phyloP scores from a whole-genome alignment of 2,113 vertebrate genomes.

The Drymodes brunneopygia region DNA sequence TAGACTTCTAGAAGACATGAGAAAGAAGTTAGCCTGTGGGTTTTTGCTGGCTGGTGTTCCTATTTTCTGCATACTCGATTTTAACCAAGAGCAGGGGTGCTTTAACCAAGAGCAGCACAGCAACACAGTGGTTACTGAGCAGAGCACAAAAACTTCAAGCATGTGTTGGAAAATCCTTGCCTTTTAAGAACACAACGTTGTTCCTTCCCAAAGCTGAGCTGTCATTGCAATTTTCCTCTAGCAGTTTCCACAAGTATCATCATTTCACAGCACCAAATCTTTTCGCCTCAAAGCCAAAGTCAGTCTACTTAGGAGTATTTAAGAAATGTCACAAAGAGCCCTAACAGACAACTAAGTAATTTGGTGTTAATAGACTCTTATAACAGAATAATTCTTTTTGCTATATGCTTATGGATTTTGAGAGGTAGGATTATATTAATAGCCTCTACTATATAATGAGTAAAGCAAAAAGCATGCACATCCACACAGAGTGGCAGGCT shows the following conservation, averaged over 20 bases:
- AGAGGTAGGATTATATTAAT: conserved; percentile 30
- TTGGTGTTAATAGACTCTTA: neutral
- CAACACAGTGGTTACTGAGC: neutral
- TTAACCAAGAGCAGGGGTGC: neutral
- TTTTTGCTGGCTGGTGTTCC: neutral
- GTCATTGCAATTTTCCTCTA: neutral
- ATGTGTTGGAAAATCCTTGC: neutral
- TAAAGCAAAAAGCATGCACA: neutral
- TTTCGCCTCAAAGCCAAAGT: neutral
- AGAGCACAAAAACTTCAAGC: neutral
- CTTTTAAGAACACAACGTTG: neutral
- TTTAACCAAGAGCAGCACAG: neutral
- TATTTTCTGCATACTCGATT: neutral
- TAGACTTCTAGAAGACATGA: neutral
- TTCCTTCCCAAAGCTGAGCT: neutral
- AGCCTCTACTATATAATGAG: neutral
- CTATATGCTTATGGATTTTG: neutral
- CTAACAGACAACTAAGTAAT: neutral
- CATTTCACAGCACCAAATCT: neutral
- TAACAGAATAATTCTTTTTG: neutral
- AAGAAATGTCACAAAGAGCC: neutral
- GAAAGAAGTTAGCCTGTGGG: neutral
- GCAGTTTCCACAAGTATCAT: neutral
- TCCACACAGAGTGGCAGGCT: neutral
- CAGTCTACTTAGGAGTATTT: neutral